Base-by-base conservation (phyloP, 2,888 invertebrate genomes). In the Acleris sparsana region DNA sequence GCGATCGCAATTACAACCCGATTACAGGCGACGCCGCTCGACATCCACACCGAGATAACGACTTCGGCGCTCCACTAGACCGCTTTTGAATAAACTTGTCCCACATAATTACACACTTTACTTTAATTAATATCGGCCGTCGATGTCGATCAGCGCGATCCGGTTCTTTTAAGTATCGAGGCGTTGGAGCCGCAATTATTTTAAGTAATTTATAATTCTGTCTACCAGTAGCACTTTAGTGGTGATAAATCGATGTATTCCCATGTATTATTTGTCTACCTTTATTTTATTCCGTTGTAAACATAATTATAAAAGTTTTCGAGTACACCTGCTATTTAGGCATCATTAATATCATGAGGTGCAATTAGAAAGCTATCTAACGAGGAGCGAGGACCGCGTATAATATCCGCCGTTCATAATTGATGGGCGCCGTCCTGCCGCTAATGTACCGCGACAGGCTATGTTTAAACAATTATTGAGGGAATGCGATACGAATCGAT, bases 101-200 rank as follows among this genome's bases (percentile, higher is more conserved):
- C 87, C 85, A 75, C 85, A 81, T 90, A 89, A 91, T 91, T 89
- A 90, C 88, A 90, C 87, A 89, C 90, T 90, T 89, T 88, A 87
- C 85, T 87, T 83, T 88, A 89, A 89, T 89, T 87, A 89, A 88
- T 87, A 88, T 87, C 88, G 88, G 89, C 62, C 49, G 65, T 56
- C 64, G 67, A 68, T 13, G 39, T 62, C 63, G 56, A 53, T 58
- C 61, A 64, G 68, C 65, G 67, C 63, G 68, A 67, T 63, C 82
- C 81, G 83, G 85, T 84, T 82, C 83, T 82, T 82, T 39, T 80
- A 83, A 84, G 82, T 84, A 86, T 85, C 83, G 82, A 77, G 63
- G 62, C 83, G 79, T 74, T 82, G 76, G 77, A 79, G 76, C 77
- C 77, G 76, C 84, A 86, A 88, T 87, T 87, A 88, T 87, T 87